Conservation (phyloP, 2,888 invertebrate genomes). For the Standfussiana lucernea region DNA sequence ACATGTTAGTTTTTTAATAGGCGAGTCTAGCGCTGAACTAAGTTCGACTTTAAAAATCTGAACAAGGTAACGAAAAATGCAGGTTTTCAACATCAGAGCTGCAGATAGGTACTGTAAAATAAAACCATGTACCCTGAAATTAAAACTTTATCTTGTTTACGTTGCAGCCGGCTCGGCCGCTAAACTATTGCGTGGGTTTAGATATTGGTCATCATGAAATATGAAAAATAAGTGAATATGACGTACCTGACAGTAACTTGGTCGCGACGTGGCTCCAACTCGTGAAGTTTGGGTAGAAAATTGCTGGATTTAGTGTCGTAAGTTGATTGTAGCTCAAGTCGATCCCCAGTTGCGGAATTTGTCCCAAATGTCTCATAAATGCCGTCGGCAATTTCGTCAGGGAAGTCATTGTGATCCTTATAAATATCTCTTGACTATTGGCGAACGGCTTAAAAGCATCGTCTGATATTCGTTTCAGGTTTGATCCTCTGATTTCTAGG, state of each 20-base stretch:
- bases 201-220: slow-evolving; percentile 40
- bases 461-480: slow-evolving; percentile 93
- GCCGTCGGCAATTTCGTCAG: slow-evolving; percentile 95
- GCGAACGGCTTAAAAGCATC: slow-evolving; percentile 94
- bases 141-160: slow-evolving; percentile 60
- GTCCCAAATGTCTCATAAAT: slow-evolving; percentile 94
- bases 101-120: slow-evolving; percentile 50
- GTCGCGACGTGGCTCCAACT: slow-evolving; percentile 97
- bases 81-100: slow-evolving; percentile 51
- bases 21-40: slow-evolving; percentile 34
- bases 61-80: slow-evolving; percentile 52
- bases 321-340: slow-evolving; percentile 96
- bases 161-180: slow-evolving; percentile 27
- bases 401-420: slow-evolving; percentile 94
- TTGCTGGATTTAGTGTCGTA: slow-evolving; percentile 94
- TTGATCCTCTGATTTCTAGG: slow-evolving; percentile 94
- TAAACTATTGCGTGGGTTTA: slow-evolving; percentile 31
- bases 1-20: slow-evolving; percentile 21
- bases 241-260: slow-evolving; percentile 94
- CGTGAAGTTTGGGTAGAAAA: slow-evolving; percentile 96
- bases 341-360: slow-evolving; percentile 95
- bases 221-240: slow-evolving; percentile 35
- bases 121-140: slow-evolving; percentile 51
- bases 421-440: slow-evolving; percentile 93
- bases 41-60: slow-evolving; percentile 47